phyloP scores from a whole-genome alignment of 2,797 vertebrate genomes.

The Luscinia megarhynchos region DNA sequence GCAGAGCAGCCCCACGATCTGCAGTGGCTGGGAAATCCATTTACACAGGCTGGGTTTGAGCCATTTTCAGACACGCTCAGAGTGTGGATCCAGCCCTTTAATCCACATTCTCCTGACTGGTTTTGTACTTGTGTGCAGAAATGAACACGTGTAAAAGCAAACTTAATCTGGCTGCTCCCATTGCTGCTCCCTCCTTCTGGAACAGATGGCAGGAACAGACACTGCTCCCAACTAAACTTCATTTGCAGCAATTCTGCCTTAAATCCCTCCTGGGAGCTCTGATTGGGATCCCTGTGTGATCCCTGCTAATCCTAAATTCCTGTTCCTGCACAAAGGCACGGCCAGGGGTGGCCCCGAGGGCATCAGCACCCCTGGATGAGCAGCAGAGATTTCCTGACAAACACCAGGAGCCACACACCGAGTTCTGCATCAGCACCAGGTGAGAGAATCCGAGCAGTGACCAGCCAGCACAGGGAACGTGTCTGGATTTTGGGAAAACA shows the following conservation, averaged over 20 bases:
- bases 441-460: not conserved
- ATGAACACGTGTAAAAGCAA: not conserved
- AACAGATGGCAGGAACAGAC: not conserved
- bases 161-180: not conserved
- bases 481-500: not conserved
- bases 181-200: not conserved
- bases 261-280: not conserved
- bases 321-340: not conserved
- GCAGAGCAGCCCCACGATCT: too few relatives aligned
- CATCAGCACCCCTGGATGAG: not conserved
- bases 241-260: not conserved
- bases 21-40: too few relatives aligned
- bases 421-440: not conserved
- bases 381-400: not conserved
- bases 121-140: not conserved
- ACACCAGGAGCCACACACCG: not conserved
- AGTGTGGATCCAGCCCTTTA: not conserved
- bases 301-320: not conserved
- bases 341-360: not conserved
- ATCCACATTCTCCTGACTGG: not conserved
- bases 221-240: not conserved
- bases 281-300: not conserved
- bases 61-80: not conserved
- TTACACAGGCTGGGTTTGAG: not conserved
- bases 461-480: not conserved